Conservation (phyloP, 2,113 vertebrate genomes). For the Heterocephalus glaber region DNA sequence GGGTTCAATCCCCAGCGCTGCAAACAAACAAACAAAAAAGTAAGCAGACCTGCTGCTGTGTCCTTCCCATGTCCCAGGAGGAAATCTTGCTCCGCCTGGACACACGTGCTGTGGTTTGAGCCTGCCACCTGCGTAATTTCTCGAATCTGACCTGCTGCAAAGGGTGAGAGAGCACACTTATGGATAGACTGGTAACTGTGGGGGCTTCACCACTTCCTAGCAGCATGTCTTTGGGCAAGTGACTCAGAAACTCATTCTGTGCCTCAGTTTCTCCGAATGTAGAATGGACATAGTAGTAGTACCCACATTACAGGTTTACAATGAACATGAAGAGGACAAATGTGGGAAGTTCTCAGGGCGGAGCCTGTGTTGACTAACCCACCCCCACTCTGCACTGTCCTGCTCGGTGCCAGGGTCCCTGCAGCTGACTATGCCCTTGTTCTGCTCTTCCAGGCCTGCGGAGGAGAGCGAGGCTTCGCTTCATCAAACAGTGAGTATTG, state of each 20-base stretch:
- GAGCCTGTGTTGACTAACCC: background rate
- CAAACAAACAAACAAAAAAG: background rate
- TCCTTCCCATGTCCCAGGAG: background rate
- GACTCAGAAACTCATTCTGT: rapidly evolving
- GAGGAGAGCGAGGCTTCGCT: slow-evolving; percentile 61
- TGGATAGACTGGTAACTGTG: background rate
- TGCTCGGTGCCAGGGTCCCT: background rate
- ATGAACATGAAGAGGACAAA: background rate
- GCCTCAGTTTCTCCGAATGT: background rate
- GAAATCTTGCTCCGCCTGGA: background rate
- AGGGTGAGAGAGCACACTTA: background rate
- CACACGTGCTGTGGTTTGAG: rapidly evolving
- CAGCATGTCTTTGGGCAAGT: background rate
- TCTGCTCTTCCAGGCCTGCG: slow-evolving; percentile 59
- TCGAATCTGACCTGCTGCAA: background rate
- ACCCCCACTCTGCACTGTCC: background rate
- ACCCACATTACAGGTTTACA: background rate
- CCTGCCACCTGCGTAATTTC: background rate
- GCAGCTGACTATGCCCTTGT: background rate
- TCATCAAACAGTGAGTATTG: slow-evolving; percentile 77
- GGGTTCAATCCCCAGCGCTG: background rate
- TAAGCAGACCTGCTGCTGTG: background rate
- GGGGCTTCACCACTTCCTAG: background rate
- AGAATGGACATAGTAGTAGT: background rate
- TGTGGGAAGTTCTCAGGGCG: background rate